These are phyloP conservation scores for Ischnus inquisitorius DNA, from an alignment of 2,888 invertebrate genomes.

Conservation along the genomic window DNA sequence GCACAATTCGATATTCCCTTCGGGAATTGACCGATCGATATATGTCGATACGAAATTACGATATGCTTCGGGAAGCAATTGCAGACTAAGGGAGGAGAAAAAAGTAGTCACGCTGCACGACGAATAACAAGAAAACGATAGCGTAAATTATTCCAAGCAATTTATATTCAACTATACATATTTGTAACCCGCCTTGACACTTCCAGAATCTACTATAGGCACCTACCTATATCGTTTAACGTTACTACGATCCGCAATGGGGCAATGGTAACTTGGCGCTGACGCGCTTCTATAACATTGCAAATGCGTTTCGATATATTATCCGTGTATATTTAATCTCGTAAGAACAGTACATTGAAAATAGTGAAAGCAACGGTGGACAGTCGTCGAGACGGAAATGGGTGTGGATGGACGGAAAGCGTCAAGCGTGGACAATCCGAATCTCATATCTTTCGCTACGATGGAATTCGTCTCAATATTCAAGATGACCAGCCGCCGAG, in stretches of 20 bases:
- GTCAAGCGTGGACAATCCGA: slow-evolving; percentile 78
- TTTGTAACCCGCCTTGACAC: no score
- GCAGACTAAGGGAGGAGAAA: no score
- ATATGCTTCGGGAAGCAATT: no score
- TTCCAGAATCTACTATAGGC: no score
- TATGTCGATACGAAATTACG: no score
- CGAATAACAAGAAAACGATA: no score
- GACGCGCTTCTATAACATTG: neutral
- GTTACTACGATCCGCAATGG: neutral
- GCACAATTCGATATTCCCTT: no score
- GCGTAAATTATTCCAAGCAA: no score
- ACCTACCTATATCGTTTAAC: no score
- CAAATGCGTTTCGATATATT: neutral
- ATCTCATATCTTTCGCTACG: slow-evolving; percentile 85
- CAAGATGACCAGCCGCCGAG: slow-evolving; percentile 83
- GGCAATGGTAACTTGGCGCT: neutral
- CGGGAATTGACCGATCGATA: no score
- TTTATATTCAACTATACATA: no score
- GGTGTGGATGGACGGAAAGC: slow-evolving; percentile 23
- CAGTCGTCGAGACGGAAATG: slow-evolving; percentile 48
- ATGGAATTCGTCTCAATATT: slow-evolving; percentile 84
- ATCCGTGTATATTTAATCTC: neutral
- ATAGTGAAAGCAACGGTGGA: slow-evolving; percentile 32
- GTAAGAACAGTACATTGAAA: slow-evolving; percentile 31
- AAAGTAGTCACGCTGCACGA: no score